Percentiles rank a stretch among this genome's conserved stretches.
phyloP scores from a whole-genome alignment of 1,140 invertebrate species.

The Ceratina japonica region DNA sequence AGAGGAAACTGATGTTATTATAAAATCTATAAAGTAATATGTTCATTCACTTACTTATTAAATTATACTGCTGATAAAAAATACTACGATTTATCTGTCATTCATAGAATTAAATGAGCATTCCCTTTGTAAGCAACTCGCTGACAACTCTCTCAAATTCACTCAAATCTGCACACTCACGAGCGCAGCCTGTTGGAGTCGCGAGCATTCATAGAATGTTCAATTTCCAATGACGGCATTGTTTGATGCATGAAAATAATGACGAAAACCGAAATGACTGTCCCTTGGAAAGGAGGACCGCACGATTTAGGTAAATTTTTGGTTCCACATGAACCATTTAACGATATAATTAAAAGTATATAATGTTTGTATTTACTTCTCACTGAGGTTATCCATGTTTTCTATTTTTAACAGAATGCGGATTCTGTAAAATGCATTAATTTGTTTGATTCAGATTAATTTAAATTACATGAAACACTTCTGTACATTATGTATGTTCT shows the following conservation, averaged over 20 bases:
- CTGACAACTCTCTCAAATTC: constrained; percentile 56
- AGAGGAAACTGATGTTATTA: background rate
- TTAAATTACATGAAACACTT: too few species aligned
- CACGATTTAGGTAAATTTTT: constrained; percentile 79
- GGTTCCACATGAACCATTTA: background rate
- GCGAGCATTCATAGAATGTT: background rate
- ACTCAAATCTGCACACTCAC: constrained; percentile 74
- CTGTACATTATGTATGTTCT: too few species aligned
- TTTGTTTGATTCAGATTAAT: too few species aligned
- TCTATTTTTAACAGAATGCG: background rate
- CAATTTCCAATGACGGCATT: background rate
- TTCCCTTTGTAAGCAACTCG: constrained; percentile 34
- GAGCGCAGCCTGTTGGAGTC: constrained; percentile 47
- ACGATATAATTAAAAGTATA: constrained; percentile 11
- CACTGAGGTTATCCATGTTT: constrained; percentile 9
- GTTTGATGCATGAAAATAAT: constrained; percentile 8
- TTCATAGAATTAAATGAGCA: constrained; percentile 30
- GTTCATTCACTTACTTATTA: constrained; percentile 24
- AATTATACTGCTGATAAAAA: background rate
- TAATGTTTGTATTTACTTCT: background rate
- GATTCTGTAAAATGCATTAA: too few species aligned
- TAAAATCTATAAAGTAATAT: background rate
- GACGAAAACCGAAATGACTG: constrained; percentile 59
- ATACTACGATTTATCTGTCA: constrained; percentile 19
- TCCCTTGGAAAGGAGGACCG: constrained; percentile 78